These are phyloP conservation scores for Drosophila trapezifrons DNA, from an alignment of 1,140 invertebrate genomes.

Conservation along the genomic window DNA sequence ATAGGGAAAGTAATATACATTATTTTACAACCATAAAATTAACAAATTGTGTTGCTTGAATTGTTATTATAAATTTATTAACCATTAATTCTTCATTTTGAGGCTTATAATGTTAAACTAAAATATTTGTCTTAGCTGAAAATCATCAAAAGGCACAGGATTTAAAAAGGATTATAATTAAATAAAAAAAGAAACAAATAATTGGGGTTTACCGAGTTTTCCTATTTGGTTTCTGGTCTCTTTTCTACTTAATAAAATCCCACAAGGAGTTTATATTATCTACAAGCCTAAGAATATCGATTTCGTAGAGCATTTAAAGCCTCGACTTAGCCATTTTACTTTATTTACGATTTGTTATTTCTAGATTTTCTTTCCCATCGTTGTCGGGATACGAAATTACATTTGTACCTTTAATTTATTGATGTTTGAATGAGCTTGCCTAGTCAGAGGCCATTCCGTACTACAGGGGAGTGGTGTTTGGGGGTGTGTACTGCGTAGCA, in stretches of 20 bases:
- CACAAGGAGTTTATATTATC: neutral
- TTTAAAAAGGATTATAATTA: neutral
- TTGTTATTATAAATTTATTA: no score
- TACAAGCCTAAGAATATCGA: neutral
- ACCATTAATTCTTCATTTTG: no score
- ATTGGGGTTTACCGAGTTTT: neutral
- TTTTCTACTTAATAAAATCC: neutral
- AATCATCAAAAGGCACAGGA: neutral
- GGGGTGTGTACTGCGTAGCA: conserved; percentile 53
- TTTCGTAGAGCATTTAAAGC: conserved; percentile 3
- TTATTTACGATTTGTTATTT: conserved; percentile 23
- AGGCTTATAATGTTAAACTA: no score
- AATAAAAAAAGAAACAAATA: neutral
- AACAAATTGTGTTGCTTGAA: neutral
- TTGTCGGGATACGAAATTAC: conserved; percentile 72
- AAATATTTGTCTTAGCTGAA: neutral
- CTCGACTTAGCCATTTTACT: neutral
- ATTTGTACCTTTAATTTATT: conserved; percentile 82
- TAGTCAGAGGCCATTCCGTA: conserved; percentile 28
- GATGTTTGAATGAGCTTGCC: conserved; percentile 71
- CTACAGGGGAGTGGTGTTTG: conserved; percentile 2
- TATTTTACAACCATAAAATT: neutral
- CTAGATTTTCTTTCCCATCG: conserved; percentile 15
- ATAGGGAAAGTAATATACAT: no score
- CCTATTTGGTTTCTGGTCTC: neutral